phyloP scores from a whole-genome alignment of 2,888 invertebrate species.

The Drosophila tripunctata region DNA sequence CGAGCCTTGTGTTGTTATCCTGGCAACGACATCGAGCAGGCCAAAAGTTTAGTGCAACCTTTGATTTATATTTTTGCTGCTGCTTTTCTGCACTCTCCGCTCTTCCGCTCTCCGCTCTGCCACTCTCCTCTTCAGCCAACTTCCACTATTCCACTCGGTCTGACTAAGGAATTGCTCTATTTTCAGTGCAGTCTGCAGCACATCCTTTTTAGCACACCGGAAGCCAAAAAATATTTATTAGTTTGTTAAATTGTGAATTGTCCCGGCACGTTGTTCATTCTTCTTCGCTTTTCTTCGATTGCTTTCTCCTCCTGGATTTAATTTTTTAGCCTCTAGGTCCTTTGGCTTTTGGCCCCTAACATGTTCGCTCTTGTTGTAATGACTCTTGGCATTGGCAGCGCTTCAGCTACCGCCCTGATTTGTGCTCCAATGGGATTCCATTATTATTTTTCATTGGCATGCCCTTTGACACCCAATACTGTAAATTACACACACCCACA shows the following conservation, averaged over 20 bases:
- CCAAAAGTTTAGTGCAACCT: conserved; percentile 80
- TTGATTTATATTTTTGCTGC: conserved; percentile 81
- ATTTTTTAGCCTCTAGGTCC: conserved; percentile 38
- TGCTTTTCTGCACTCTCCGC: not conserved
- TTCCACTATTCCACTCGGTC: not conserved
- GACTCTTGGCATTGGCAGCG: conserved; percentile 61
- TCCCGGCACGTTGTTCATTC: conserved; percentile 48
- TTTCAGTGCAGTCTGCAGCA: conserved; percentile 54
- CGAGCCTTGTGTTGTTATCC: conserved; percentile 73
- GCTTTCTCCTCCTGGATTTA: conserved; percentile 30
- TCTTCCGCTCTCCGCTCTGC: not conserved
- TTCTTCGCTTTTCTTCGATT: conserved; percentile 41
- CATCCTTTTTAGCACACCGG: conserved; percentile 69
- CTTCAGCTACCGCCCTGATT: conserved; percentile 32
- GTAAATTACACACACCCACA: conserved; percentile 27
- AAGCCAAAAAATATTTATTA: conserved; percentile 83
- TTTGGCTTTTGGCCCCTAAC: conserved; percentile 39
- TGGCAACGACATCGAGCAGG: conserved; percentile 78
- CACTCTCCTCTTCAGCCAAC: too few species aligned
- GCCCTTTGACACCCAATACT: conserved; percentile 62
- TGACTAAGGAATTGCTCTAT: conserved; percentile 78
- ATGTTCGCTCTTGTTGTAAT: conserved; percentile 63
- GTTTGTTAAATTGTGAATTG: conserved; percentile 83
- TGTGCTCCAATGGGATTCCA: conserved; percentile 55
- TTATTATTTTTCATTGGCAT: conserved; percentile 75